Base-by-base conservation (phyloP, 2,888 invertebrate species). In the Mythimna albipuncta region DNA sequence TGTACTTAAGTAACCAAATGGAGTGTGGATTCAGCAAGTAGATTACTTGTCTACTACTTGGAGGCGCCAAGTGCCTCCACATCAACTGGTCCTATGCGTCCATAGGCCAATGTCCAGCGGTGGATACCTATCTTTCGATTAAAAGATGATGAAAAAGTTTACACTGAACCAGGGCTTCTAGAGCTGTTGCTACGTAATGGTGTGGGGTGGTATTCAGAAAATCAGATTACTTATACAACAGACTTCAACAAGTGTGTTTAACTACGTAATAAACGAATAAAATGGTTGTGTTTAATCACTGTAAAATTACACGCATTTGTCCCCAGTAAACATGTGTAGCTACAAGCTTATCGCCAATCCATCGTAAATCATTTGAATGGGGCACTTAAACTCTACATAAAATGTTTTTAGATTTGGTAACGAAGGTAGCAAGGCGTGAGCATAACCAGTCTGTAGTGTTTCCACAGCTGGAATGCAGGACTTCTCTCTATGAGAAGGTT, bases 361-460 rank as follows among this genome's bases (percentile, higher is more conserved):
- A 65, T 61, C 59, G 66, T 81, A 59, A 80, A 75, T 69, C 10
- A 44, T 26, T 69, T 63, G 69, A 69, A 66, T 64, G 35, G 21
- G 35, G 41, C 21, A 38, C n/a, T 50, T 65, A 61, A 41, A 38
- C 21, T 32, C 13, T 9, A 41, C 11, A 16, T 47, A 52, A 54
- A 41, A 26, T 59, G n/a, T 64, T 67, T 47, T 26, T 6, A 55
- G 26, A 26, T 52, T 52, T n/a, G 7, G 50, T n/a, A n/a, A 52
- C 50, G 9, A 47, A 16, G 47, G 44, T 44, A 44, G 11, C 11
- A 44, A 11, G 11, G 16, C 13, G 47, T 5, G 6, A 13, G 16
- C 16, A 47, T 47, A 47, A 47, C 47, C 16, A 47, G 16, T 6
- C 16, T 47, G 13, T 13, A 47, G 47, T 16, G 16, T 47, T 16